These are phyloP conservation scores for Ptychobarbus kaznakovi DNA, from an alignment of 2,797 vertebrate species.

Conservation along the genomic window DNA sequence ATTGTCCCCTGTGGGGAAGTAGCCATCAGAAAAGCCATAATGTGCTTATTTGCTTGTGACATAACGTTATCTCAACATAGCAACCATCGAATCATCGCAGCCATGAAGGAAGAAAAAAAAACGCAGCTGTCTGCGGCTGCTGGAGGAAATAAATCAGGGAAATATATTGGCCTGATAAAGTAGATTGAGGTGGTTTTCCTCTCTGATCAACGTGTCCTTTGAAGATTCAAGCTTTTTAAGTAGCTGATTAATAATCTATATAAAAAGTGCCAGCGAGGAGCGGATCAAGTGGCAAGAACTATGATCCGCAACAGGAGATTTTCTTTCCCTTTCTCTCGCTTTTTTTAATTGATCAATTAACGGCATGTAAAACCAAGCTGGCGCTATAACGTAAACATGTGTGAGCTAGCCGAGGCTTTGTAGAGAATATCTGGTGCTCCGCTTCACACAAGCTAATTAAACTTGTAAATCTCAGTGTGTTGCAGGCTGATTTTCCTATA, in stretches of 20 bases:
- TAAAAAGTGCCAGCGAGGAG: conserved; percentile 45
- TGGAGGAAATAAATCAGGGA: conserved; percentile 53
- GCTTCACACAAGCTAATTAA: conserved; percentile 44
- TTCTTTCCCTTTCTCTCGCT: conserved; percentile 37
- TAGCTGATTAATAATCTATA: conserved; percentile 57
- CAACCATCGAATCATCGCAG: conserved; percentile 50
- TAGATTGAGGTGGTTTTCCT: conserved; percentile 46
- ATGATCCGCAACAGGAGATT: conserved; percentile 34
- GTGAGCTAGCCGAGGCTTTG: conserved; percentile 34
- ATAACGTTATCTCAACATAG: conserved; percentile 45
- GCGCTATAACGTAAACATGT: conserved; percentile 44
- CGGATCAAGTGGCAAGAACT: conserved; percentile 29
- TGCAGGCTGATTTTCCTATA: conserved; percentile 37
- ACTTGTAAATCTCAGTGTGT: conserved; percentile 38
- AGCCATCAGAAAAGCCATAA: conserved; percentile 57
- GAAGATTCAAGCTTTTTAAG: conserved; percentile 51
- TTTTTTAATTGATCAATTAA: conserved; percentile 57
- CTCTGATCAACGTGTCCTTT: conserved; percentile 54
- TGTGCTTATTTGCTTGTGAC: conserved; percentile 57
- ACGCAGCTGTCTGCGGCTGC: conserved; percentile 14
- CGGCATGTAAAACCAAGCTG: conserved; percentile 34
- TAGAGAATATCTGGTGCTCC: conserved; percentile 11
- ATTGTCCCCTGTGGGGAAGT: conserved; percentile 53
- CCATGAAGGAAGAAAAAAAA: neutral
- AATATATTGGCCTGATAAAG: conserved; percentile 60